Conservation (phyloP, 2,797 vertebrate genomes). For the Eurystomus glaucurus region DNA sequence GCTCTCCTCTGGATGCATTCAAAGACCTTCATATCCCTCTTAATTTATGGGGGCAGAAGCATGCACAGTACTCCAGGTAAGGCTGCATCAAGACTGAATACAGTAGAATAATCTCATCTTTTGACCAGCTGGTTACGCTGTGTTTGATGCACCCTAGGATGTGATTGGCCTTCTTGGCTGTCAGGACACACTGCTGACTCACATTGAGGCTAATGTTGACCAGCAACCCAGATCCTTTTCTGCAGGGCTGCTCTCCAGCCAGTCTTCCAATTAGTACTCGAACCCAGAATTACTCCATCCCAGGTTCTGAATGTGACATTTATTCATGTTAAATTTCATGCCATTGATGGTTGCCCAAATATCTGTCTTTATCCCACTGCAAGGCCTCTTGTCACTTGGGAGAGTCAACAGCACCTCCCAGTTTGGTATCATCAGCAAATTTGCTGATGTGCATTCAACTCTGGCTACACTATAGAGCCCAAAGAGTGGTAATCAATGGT, state of each 20-base stretch:
- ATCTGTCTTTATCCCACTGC: not conserved
- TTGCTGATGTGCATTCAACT: not conserved
- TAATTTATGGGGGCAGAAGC: not conserved
- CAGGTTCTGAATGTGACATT: not conserved
- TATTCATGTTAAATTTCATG: not conserved
- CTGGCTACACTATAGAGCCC: no score
- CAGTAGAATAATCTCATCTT: fast-evolving
- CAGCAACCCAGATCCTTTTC: not conserved
- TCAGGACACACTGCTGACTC: not conserved
- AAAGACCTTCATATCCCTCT: not conserved
- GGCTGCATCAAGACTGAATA: fast-evolving
- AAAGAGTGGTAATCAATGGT: no score
- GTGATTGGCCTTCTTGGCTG: not conserved
- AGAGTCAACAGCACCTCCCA: not conserved
- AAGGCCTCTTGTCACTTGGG: not conserved
- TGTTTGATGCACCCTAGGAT: not conserved
- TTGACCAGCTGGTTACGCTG: not conserved
- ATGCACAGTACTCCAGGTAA: not conserved
- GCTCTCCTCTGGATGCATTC: not conserved
- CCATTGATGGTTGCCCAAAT: not conserved
- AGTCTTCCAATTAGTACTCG: not conserved
- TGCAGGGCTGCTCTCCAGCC: not conserved
- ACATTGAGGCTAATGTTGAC: not conserved
- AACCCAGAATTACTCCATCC: fast-evolving
- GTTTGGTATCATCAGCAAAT: not conserved